phyloP scores from a whole-genome alignment of 2,797 vertebrate genomes.

The Danionella dracula region DNA sequence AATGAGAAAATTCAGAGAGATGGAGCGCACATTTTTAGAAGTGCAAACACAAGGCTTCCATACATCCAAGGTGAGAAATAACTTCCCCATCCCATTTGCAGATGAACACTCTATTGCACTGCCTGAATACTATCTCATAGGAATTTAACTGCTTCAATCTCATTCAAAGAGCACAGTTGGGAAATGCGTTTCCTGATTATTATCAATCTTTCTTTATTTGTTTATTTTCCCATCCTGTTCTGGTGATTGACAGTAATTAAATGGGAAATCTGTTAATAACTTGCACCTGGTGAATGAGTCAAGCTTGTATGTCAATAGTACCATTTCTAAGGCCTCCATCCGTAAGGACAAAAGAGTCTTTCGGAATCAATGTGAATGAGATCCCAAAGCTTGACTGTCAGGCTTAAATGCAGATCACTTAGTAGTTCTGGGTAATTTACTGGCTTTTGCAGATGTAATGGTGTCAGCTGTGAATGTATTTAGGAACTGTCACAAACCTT shows the following conservation, averaged over 20 bases:
- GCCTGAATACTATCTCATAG: constrained; percentile 30
- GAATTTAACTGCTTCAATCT: constrained; percentile 37
- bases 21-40: background rate
- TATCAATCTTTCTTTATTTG: constrained; percentile 29
- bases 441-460: constrained; percentile 10
- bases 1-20: constrained; percentile 19
- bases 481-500: background rate
- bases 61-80: constrained; percentile 15
- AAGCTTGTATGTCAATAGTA: background rate
- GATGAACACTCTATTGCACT: constrained; percentile 15
- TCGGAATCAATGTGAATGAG: constrained; percentile 21
- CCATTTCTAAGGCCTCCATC: constrained; percentile 13
- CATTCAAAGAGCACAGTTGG: constrained; percentile 14
- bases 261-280: constrained; percentile 47
- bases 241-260: constrained; percentile 24
- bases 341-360: constrained; percentile 28
- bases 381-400: constrained; percentile 15
- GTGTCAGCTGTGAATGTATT: background rate
- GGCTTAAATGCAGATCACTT: constrained; percentile 6
- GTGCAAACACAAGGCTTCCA: constrained; percentile 21
- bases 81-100: constrained; percentile 16
- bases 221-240: constrained; percentile 35
- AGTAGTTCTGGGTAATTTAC: background rate
- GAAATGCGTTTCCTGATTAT: constrained; percentile 51
- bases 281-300: constrained; percentile 45